These are phyloP conservation scores for Acronicta alni DNA, from an alignment of 2,888 invertebrate species.

Conservation along the genomic window DNA sequence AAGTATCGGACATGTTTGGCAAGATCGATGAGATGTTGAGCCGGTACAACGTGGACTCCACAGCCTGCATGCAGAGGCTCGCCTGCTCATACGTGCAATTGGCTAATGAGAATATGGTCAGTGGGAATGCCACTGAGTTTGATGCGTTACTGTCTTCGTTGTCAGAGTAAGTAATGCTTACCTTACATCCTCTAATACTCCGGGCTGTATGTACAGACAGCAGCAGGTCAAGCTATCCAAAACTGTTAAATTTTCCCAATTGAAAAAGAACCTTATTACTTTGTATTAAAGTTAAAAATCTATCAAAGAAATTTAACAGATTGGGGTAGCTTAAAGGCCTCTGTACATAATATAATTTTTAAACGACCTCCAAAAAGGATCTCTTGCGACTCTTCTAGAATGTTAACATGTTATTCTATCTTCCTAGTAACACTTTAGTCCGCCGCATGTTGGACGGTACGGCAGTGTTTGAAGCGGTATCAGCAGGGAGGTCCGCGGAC, in stretches of 20 bases:
- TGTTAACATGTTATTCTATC: background rate
- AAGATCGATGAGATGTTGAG: conserved; percentile 91
- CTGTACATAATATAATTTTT: too few species aligned
- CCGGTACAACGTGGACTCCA: conserved; percentile 92
- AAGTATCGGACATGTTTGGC: conserved; percentile 90
- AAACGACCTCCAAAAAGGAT: too few species aligned
- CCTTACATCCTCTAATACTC: too few species aligned
- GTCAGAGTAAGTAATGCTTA: conserved; percentile 87
- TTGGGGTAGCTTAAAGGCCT: too few species aligned
- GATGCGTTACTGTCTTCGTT: conserved; percentile 90
- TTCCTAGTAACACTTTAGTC: conserved; percentile 91
- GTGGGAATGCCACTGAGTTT: conserved; percentile 90
- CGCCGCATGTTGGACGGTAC: conserved; percentile 93
- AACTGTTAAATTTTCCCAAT: too few species aligned
- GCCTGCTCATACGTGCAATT: conserved; percentile 93
- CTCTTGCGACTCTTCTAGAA: background rate
- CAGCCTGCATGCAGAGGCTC: conserved; percentile 92
- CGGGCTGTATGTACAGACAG: too few species aligned
- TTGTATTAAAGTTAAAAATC: too few species aligned
- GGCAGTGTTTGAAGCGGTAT: conserved; percentile 91
- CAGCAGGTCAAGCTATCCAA: too few species aligned
- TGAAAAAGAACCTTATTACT: too few species aligned
- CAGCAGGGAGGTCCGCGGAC: conserved; percentile 90
- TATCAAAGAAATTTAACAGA: too few species aligned
- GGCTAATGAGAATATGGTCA: conserved; percentile 90